Evolutionary conservation across 2,797 vertebrate genomes (phyloP).

Genomic region (Heteromormyrus szaboi): DNA sequence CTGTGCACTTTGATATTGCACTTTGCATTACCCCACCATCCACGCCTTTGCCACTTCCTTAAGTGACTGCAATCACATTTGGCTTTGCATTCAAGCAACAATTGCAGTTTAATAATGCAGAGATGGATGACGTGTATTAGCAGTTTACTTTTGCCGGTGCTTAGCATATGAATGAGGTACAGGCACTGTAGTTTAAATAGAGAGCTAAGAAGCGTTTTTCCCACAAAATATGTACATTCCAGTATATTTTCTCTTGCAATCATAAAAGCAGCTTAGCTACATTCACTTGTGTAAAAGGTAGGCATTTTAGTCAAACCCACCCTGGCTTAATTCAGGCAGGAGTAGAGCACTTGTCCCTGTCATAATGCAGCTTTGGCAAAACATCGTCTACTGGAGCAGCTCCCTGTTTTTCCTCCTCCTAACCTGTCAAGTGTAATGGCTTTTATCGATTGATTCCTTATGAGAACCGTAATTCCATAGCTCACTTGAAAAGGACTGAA

Average conservation of each 20-base stretch:
- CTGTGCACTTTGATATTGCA: slow-evolving; percentile 27
- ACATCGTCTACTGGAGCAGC: slow-evolving; percentile 23
- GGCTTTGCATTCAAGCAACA: slow-evolving; percentile 32
- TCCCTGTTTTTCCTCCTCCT: slow-evolving; percentile 24
- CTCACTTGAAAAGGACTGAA: slow-evolving; percentile 56
- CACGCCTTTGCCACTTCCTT: slow-evolving; percentile 35
- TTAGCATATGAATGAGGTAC: slow-evolving; percentile 30
- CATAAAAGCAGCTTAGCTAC: slow-evolving; percentile 8
- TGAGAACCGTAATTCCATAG: slow-evolving; percentile 48
- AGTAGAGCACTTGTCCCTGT: slow-evolving; percentile 36
- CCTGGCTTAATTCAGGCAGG: slow-evolving; percentile 26
- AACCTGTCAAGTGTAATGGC: slow-evolving; percentile 39
- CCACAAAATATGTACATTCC: background rate
- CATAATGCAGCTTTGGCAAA: slow-evolving; percentile 45
- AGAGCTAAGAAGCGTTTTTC: slow-evolving; percentile 17
- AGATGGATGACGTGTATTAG: slow-evolving; percentile 45
- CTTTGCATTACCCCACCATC: slow-evolving; percentile 35
- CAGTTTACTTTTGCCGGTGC: slow-evolving; percentile 24
- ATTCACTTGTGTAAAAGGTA: slow-evolving; percentile 10
- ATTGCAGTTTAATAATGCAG: slow-evolving; percentile 46
- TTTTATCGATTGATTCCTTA: slow-evolving; percentile 45
- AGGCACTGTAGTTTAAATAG: slow-evolving; percentile 25
- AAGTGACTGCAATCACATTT: slow-evolving; percentile 43
- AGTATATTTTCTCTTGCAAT: background rate
- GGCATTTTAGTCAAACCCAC: slow-evolving; percentile 16